phyloP scores from a whole-genome alignment of 2,888 invertebrate genomes.

The Agriopis leucophaearia region DNA sequence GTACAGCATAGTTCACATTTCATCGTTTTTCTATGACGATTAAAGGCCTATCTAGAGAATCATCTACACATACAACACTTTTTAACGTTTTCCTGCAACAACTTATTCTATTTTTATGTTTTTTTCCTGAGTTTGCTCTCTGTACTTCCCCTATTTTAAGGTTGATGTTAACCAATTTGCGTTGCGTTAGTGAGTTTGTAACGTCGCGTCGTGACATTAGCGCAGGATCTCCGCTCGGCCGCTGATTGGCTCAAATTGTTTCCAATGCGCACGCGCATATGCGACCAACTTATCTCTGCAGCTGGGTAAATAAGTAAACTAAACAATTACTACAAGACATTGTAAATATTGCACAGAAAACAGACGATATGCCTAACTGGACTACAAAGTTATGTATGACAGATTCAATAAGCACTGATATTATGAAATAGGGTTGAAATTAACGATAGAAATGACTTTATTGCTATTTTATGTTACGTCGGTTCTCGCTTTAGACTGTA shows the following conservation, averaged over 20 bases:
- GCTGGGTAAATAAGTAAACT: neutral
- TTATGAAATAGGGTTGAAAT: too few species aligned
- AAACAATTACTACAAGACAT: neutral
- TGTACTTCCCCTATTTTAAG: conserved; percentile 10
- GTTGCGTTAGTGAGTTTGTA: conserved; percentile 22
- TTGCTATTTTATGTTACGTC: neutral
- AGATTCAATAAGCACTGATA: too few species aligned
- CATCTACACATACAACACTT: too few species aligned
- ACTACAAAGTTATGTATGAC: too few species aligned
- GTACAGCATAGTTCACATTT: too few species aligned
- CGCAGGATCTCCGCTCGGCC: conserved; percentile 69
- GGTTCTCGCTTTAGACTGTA: neutral
- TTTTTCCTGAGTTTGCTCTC: neutral
- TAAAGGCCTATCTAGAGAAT: too few species aligned
- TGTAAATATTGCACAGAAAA: neutral
- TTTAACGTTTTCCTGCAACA: too few species aligned
- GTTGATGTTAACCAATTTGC: conserved; percentile 20
- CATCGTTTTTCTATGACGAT: too few species aligned
- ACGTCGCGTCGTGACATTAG: conserved; percentile 61
- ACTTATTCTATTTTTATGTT: neutral
- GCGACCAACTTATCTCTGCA: neutral
- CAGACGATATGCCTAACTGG: too few species aligned
- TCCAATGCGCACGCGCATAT: conserved; percentile 66
- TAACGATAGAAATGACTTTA: too few species aligned
- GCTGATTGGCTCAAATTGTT: conserved; percentile 70